These are phyloP conservation scores for Brachypalpus laphriformis DNA, from an alignment of 2,888 invertebrate species.

Conservation along the genomic window DNA sequence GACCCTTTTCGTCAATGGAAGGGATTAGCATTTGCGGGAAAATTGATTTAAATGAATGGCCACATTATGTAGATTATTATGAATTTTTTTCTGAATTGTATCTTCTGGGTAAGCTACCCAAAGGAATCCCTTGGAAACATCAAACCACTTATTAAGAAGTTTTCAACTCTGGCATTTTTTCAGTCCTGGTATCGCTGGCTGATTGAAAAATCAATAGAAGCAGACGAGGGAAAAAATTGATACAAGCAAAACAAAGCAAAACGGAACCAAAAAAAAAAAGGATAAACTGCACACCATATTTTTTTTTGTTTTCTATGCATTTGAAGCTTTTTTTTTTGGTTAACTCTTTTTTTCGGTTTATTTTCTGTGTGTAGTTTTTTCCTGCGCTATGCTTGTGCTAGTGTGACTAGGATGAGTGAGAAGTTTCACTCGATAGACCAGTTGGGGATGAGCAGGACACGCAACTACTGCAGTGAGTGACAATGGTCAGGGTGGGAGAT, in stretches of 20 bases:
- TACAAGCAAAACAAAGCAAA: slow-evolving; percentile 75
- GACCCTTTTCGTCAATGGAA: slow-evolving; percentile 26
- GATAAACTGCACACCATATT: slow-evolving; percentile 68
- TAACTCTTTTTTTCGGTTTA: slow-evolving; percentile 32
- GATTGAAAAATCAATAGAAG: slow-evolving; percentile 83
- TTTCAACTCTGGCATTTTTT: slow-evolving; percentile 37
- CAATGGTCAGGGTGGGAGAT: slow-evolving; percentile 53
- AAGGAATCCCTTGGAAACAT: slow-evolving; percentile 46
- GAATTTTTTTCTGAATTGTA: not conserved
- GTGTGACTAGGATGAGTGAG: slow-evolving; percentile 37
- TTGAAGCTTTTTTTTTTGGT: slow-evolving; percentile 66
- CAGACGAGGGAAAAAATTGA: slow-evolving; percentile 80
- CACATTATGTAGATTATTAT: slow-evolving; percentile 60
- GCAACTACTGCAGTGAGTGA: slow-evolving; percentile 30
- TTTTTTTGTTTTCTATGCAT: slow-evolving; percentile 71
- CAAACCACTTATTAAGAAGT: slow-evolving; percentile 52
- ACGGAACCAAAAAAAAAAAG: slow-evolving; percentile 42
- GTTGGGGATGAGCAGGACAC: not conserved
- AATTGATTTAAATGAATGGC: slow-evolving; percentile 66
- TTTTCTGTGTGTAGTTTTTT: slow-evolving; percentile 52
- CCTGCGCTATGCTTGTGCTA: slow-evolving; percentile 6
- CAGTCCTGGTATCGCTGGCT: slow-evolving; percentile 75
- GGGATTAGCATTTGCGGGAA: slow-evolving; percentile 53
- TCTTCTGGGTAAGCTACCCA: slow-evolving; percentile 28
- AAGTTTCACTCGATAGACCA: slow-evolving; percentile 5